Percentiles rank a stretch among this genome's conserved stretches.
Evolutionary conservation across 2,797 vertebrate genomes (phyloP).

Genomic region (Crax fasciolata): DNA sequence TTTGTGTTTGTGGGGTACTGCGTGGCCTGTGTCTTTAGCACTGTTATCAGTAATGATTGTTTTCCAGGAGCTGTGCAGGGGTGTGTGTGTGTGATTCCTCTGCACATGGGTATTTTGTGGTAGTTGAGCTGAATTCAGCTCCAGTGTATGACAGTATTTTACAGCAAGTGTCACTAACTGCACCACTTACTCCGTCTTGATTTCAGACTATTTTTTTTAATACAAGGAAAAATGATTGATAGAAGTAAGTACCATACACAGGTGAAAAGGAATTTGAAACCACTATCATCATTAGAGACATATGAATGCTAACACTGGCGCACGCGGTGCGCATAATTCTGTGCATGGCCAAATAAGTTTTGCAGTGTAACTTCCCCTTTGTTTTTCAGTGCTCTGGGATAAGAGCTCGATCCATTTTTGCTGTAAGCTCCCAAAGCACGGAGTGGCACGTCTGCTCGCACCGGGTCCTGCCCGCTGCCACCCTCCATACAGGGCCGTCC

Average conservation of each 20-base stretch:
- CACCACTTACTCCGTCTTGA: constrained; percentile 3
- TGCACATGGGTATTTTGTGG: neutral
- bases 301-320: neutral
- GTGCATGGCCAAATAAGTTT: neutral
- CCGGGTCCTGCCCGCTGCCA: neutral
- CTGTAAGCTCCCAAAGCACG: neutral
- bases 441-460: neutral
- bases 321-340: neutral
- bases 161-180: neutral
- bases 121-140: constrained; percentile 13
- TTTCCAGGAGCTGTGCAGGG: neutral
- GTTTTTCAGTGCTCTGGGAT: neutral
- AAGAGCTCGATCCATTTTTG: neutral
- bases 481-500: neutral
- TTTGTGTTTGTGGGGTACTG: neutral
- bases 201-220: constrained; percentile 8
- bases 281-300: neutral
- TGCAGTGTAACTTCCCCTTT: neutral
- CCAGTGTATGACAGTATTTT: neutral
- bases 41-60: neutral
- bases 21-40: neutral
- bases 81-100: neutral
- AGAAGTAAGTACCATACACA: neutral
- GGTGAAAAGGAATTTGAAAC: constrained; percentile 4
- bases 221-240: neutral